phyloP scores from a whole-genome alignment of 2,113 vertebrate species.

The Podarcis raffonei region DNA sequence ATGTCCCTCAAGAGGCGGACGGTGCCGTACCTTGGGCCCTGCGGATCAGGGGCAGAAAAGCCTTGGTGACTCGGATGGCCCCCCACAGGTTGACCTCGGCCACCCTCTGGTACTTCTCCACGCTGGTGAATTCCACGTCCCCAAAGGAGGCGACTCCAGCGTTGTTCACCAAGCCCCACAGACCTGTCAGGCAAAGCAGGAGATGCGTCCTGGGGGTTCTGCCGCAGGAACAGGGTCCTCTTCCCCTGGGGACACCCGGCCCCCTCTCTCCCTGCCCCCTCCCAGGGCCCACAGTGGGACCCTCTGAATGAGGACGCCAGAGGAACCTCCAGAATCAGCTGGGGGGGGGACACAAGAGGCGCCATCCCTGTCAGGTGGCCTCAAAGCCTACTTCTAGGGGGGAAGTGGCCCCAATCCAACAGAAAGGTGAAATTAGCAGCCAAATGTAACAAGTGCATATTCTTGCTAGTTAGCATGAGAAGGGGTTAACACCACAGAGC shows the following conservation, averaged over 20 bases:
- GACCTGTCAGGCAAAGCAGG: slow-evolving; percentile 71
- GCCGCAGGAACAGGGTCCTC: neutral
- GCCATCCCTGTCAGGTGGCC: neutral
- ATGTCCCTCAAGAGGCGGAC: no score
- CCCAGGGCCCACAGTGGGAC: neutral
- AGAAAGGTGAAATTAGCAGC: neutral
- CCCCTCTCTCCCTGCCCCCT: neutral
- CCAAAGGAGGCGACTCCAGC: slow-evolving; percentile 84
- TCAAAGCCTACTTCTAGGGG: neutral
- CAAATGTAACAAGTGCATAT: no score
- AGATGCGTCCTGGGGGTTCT: accelerated
- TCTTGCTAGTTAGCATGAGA: no score
- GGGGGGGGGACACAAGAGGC: neutral
- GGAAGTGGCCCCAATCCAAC: neutral
- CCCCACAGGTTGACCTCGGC: slow-evolving; percentile 89
- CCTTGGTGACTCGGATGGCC: slow-evolving; percentile 88
- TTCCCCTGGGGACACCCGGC: neutral
- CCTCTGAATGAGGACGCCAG: neutral
- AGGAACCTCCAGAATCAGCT: neutral
- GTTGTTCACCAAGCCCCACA: slow-evolving; percentile 91
- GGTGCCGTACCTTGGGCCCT: slow-evolving; percentile 80
- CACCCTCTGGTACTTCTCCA: slow-evolving; percentile 83
- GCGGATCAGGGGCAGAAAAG: slow-evolving; percentile 85
- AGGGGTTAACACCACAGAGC: no score
- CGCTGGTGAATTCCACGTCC: slow-evolving; percentile 86